phyloP scores from a whole-genome alignment of 2,113 vertebrate genomes.

The Tonatia bakeri region DNA sequence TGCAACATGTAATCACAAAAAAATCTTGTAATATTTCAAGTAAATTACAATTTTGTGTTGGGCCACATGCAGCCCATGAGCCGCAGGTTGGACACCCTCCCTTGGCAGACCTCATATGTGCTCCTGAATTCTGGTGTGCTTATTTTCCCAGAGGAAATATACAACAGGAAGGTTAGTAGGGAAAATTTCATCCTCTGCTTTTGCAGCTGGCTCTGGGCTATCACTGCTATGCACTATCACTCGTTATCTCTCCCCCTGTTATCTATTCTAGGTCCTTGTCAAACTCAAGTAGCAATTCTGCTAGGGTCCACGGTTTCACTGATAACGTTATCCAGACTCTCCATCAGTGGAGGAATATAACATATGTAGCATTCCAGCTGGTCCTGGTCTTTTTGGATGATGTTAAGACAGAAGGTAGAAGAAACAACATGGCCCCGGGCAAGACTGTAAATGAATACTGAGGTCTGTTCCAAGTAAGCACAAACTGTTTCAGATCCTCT shows the following conservation, averaged over 20 bases:
- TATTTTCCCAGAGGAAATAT: neutral
- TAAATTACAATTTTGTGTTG: too few species aligned
- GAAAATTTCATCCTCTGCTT: neutral
- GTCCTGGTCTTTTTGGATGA: neutral
- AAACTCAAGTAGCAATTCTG: neutral
- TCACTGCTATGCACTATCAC: neutral
- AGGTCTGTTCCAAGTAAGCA: neutral
- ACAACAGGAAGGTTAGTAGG: neutral
- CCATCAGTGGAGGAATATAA: neutral
- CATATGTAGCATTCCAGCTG: neutral
- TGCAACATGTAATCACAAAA: too few species aligned
- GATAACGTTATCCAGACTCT: neutral
- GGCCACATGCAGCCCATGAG: too few species aligned
- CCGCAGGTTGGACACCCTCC: too few species aligned
- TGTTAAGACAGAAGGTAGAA: neutral
- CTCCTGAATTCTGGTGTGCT: neutral
- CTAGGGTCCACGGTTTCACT: neutral
- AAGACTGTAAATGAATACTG: neutral
- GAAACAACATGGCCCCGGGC: neutral
- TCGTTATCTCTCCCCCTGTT: neutral
- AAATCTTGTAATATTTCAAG: too few species aligned
- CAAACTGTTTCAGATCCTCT: neutral
- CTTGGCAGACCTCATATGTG: too few species aligned
- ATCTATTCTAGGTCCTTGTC: neutral
- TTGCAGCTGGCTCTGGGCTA: neutral